Conservation (phyloP, 2,888 invertebrate genomes). For the Plebejus melissa region DNA sequence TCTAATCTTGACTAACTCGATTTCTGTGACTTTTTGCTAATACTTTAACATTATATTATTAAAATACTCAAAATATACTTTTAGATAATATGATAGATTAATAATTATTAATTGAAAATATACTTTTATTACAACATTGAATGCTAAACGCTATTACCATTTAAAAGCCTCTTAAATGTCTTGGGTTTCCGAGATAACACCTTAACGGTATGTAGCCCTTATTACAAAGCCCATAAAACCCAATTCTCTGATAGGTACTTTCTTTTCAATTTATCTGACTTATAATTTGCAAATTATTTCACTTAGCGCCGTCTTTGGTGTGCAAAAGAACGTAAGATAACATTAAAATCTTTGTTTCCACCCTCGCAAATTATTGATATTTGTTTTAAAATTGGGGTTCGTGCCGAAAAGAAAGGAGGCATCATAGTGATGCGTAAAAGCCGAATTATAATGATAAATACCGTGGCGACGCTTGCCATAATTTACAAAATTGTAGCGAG, state of each 20-base stretch:
- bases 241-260: slow-evolving; percentile 10
- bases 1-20: too few relatives aligned
- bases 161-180: neutral
- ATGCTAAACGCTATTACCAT: neutral
- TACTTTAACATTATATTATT: neutral
- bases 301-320: neutral
- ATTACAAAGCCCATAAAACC: neutral
- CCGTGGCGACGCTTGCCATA: too few relatives aligned
- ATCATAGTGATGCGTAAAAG: too few relatives aligned
- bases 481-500: too few relatives aligned
- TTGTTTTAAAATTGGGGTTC: neutral
- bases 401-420: too few relatives aligned
- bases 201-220: neutral
- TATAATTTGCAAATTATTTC: neutral
- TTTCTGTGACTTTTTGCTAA: neutral
- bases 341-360: neutral
- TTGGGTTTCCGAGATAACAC: neutral
- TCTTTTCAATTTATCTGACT: slow-evolving; percentile 1
- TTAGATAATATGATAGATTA: neutral
- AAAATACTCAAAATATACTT: neutral
- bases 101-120: neutral
- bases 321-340: neutral
- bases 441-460: too few relatives aligned
- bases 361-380: neutral
- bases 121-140: neutral